Evolutionary conservation across 2,888 invertebrate species (phyloP), one percentile per base, ranked within the genome.

Genomic region (Cataglyphis livida): DNA sequence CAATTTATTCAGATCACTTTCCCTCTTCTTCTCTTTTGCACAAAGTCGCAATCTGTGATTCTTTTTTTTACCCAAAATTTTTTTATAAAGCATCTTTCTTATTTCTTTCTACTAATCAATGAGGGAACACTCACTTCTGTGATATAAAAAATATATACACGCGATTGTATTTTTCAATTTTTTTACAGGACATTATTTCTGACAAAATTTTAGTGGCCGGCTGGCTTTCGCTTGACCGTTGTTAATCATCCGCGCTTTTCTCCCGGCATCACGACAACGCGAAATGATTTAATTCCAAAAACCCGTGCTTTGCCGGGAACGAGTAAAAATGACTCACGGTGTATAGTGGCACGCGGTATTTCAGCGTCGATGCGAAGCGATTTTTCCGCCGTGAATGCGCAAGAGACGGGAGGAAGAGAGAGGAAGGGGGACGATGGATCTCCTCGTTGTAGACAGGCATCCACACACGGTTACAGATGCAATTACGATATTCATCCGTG

Each of bases 401-500:
- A 12, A 21, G 61, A 51, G 38, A 18, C 41, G 48, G 64, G 62
- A 59, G 48, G 66, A 10, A 12, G 41, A n/a, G 38, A n/a, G 6
- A 15, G 4, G 28, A 54, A 15, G 21, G 3, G 51, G n/a, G 7
- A 51, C 15, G 48, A 15, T 0, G 2, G 44, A 41, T 12, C 12
- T 44, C 15, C 44, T 44, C 51, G 7, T 3, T 18, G 48, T n/a
- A 21, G 21, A n/a, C 41, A 18, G 57, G 51, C 51, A 51, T 51
- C 18, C 64, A 48, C 54, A 79, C 78, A 44, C 74, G 84, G 81
- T 81, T 83, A 76, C 85, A 87, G 82, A 86, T 87, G 86, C 83
- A 86, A 87, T 87, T 87, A 85, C 82, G 86, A 86, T 86, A 86
- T 84, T 84, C 83, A 74, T 78, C 82, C 79, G 87, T 75, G 79